phyloP scores from a whole-genome alignment of 2,113 vertebrate genomes.

The Plotosus lineatus region DNA sequence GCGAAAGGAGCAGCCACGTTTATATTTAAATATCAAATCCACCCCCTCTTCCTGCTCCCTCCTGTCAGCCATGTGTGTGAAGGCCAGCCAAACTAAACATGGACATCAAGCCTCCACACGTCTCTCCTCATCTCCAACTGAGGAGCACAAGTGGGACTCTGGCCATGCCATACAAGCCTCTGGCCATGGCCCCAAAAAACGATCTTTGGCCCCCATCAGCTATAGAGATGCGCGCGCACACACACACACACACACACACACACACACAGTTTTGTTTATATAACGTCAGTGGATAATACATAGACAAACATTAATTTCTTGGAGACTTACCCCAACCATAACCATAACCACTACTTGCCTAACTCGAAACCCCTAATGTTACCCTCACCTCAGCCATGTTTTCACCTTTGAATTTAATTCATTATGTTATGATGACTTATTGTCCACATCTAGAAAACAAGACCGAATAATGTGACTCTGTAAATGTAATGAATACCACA shows the following conservation, averaged over 20 bases:
- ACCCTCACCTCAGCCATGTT: no score
- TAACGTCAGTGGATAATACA: no score
- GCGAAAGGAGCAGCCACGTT: conserved; percentile 42
- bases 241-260: conserved; percentile 45
- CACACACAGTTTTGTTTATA: no score
- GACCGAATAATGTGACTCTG: no score
- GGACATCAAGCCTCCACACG: conserved; percentile 80
- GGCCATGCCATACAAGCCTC: conserved; percentile 56
- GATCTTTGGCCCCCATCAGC: conserved; percentile 56
- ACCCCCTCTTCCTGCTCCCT: conserved; percentile 71
- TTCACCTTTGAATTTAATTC: no score
- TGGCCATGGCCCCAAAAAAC: conserved; percentile 54
- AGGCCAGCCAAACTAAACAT: conserved; percentile 95
- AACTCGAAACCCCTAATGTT: no score
- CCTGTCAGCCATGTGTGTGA: conserved; percentile 89
- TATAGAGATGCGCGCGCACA: conserved; percentile 59
- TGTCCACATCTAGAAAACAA: no score
- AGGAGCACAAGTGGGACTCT: conserved; percentile 53
- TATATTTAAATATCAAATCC: conserved; percentile 51
- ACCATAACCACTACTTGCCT: no score
- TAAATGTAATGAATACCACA: no score
- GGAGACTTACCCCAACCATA: no score
- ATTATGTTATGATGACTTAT: no score
- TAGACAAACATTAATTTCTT: no score
- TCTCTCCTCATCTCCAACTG: conserved; percentile 34